Conservation (phyloP, 2,797 vertebrate genomes). For the Rhinoraja longicauda region DNA sequence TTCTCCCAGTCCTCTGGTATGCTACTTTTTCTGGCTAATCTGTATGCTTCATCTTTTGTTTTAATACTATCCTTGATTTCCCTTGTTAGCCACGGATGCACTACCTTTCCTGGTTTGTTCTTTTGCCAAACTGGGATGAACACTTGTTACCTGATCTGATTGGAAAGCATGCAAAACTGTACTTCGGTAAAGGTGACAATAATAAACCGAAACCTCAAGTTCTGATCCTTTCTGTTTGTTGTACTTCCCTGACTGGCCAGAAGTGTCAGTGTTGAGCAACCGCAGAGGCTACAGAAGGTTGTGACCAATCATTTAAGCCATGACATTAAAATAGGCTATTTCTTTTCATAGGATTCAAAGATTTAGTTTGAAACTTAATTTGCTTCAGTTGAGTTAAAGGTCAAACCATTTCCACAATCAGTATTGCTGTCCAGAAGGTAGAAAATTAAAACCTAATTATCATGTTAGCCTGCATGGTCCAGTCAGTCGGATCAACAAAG, state of each 20-base stretch:
- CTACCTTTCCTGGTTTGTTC: no score
- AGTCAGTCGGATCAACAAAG: neutral
- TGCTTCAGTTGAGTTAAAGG: constrained; percentile 14
- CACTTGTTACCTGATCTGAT: no score
- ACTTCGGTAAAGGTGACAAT: no score
- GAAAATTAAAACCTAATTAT: neutral
- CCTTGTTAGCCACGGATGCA: no score
- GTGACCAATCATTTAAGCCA: constrained; percentile 28
- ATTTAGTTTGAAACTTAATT: constrained; percentile 24
- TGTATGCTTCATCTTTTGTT: no score
- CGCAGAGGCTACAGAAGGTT: no score
- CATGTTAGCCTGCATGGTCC: neutral
- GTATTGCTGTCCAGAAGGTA: neutral
- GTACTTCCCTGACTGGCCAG: neutral
- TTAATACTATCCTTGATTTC: no score
- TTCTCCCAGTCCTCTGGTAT: no score
- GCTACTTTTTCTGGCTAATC: no score
- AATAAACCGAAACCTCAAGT: no score
- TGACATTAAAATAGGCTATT: constrained; percentile 34
- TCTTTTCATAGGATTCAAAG: constrained; percentile 10
- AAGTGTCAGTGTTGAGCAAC: neutral
- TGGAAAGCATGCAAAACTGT: no score
- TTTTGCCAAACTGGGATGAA: no score
- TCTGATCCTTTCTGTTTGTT: neutral
- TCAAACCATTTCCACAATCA: neutral